These are phyloP conservation scores for crab-eating macaque (Macaca fascicularis) DNA, from an alignment of 2,113 vertebrate species.

Conservation along the genomic window DNA sequence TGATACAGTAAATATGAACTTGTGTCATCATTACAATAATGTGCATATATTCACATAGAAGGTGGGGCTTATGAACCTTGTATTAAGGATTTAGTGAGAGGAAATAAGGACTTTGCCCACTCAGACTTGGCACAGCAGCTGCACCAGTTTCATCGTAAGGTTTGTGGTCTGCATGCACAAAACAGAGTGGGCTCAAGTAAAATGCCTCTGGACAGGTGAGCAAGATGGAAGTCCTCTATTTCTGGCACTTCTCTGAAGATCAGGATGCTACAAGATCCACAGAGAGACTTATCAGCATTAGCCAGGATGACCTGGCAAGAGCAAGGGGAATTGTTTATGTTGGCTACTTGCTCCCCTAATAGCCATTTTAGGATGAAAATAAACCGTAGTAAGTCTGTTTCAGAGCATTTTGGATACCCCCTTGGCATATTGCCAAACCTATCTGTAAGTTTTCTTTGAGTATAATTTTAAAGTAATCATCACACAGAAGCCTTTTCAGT, in stretches of 20 bases:
- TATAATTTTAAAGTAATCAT: constrained; percentile 23
- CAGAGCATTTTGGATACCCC: background rate
- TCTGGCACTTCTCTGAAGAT: background rate
- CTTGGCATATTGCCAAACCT: background rate
- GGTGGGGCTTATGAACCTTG: background rate
- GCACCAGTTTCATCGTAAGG: background rate
- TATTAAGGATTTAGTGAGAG: background rate
- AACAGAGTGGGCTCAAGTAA: background rate
- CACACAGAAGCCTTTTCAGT: constrained; percentile 2
- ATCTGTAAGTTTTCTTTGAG: background rate
- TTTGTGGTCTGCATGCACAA: background rate
- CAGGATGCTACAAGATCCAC: background rate
- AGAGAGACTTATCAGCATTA: background rate
- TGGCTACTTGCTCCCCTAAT: background rate
- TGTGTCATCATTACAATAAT: background rate
- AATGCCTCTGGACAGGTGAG: background rate
- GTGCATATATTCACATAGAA: background rate
- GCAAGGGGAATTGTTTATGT: background rate
- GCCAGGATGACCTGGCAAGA: background rate
- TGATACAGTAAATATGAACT: background rate
- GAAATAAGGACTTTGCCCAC: background rate
- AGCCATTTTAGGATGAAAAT: background rate
- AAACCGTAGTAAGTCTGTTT: background rate
- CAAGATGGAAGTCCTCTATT: background rate
- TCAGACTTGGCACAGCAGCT: background rate